phyloP scores from a whole-genome alignment of 64 coral and sea anemone species.

The Anthopleura sola region DNA sequence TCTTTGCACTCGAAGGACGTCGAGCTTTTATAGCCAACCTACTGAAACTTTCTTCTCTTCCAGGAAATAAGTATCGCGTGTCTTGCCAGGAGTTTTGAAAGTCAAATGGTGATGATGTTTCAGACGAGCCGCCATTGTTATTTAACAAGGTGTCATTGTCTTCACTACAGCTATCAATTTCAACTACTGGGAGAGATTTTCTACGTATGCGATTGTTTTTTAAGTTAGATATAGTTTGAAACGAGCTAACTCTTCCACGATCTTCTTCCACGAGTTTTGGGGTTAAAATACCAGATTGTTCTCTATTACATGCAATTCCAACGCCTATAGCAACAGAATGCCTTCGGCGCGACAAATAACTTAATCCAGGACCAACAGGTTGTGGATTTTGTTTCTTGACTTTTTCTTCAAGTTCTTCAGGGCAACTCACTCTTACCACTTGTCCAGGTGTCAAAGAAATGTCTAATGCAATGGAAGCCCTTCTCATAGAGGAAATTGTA shows the following conservation, averaged over 20 bases:
- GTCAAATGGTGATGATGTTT: background rate
- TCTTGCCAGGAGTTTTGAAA: background rate
- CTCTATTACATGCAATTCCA: background rate
- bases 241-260: background rate
- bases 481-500: constrained; percentile 11
- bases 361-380: background rate
- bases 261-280: background rate
- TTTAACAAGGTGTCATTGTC: background rate
- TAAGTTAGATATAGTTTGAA: background rate
- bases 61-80: background rate
- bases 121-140: background rate
- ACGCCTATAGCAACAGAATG: background rate
- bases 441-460: background rate
- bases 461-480: background rate
- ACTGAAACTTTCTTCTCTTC: background rate
- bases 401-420: constrained; percentile 13
- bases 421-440: background rate
- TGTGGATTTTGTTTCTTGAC: background rate
- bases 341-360: background rate
- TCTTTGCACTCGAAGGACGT: background rate
- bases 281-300: background rate
- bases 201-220: too few species aligned
- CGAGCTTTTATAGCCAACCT: background rate
- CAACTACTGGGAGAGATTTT: background rate
- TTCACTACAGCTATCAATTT: background rate